A percentile compares a stretch with the other conserved stretches of the same genome.
Evolutionary conservation across 2,113 vertebrate species (phyloP).

Genomic region (Sterna hirundo): DNA sequence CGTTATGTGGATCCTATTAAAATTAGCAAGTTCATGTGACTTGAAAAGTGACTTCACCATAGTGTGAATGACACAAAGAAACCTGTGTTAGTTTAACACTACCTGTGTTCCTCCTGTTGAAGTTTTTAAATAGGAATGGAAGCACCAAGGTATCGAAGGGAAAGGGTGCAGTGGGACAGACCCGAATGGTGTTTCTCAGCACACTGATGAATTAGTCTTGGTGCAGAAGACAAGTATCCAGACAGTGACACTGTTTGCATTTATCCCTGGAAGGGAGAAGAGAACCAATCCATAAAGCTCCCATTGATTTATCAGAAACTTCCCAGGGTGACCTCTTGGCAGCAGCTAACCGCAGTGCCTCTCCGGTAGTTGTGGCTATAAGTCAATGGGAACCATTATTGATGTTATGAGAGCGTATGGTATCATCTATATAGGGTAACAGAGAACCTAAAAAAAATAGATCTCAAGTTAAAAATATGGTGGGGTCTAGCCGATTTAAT

Average conservation of each 20-base stretch:
- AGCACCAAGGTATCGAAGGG: background rate
- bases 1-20: background rate
- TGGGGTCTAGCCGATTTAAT: background rate
- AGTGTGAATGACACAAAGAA: background rate
- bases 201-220: background rate
- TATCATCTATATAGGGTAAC: background rate
- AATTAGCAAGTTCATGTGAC: background rate
- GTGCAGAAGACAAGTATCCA: background rate
- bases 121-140: background rate
- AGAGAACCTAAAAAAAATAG: background rate
- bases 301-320: slow-evolving; percentile 11
- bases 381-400: background rate
- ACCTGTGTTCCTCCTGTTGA: background rate
- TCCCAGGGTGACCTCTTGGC: background rate
- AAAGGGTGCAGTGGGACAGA: background rate
- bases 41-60: background rate
- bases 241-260: background rate
- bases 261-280: slow-evolving; percentile 5
- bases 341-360: background rate
- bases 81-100: background rate
- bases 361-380: background rate
- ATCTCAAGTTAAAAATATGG: background rate
- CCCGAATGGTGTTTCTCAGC: background rate
- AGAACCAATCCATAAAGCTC: background rate
- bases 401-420: background rate